Evolutionary conservation across 1,140 invertebrate species (phyloP), one percentile per base, ranked within the genome.

Genomic region (Aphidius gifuensis): DNA sequence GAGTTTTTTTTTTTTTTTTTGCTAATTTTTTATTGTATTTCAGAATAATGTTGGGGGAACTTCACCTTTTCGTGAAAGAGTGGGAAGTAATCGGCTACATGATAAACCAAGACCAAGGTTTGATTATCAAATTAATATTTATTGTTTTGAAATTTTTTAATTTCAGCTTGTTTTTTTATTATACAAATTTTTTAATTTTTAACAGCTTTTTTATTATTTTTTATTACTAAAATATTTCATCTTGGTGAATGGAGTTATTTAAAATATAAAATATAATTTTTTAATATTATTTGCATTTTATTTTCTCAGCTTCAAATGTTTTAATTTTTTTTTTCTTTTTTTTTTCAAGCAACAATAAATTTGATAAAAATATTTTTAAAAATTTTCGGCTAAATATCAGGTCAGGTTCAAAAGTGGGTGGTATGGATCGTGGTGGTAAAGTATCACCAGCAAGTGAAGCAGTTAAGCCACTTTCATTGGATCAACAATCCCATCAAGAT

Each of bases 61-160:
- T 78, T 92, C 90, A 71, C 90, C 90, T 68, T 92, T 92, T 82
- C 84, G 92, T 72, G 92, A 95, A 81, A 85, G 92, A 64, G 85
- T 93, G 51, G 91, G 91, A 74, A 94, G 92, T 82, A 93, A 92
- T 74, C 85, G 91, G 42, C 81, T 92, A 67, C 86, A 89, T 56
- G 92, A 94, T 74, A 88, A 90, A 72, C 88, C 90, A 69, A 81
- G 92, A 81, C 88, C 91, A 76, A 89, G 91, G 87, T 91, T 88
- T 81, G 87, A 85, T 45, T 48, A 11, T 75, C 69, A 71, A 69
- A 58, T 66, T 66, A 66, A 62, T 53, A 66, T 69, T 69, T 55
- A 1, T 45, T 51, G 40, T 65, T 69, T 66, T 68, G 54, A 62
- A 66, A 64, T 63, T 57, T 65, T 62, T 61, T n/a, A 40, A 55